Base-by-base conservation (phyloP, 2,797 vertebrate species). In the Emydoidea blandingii region DNA sequence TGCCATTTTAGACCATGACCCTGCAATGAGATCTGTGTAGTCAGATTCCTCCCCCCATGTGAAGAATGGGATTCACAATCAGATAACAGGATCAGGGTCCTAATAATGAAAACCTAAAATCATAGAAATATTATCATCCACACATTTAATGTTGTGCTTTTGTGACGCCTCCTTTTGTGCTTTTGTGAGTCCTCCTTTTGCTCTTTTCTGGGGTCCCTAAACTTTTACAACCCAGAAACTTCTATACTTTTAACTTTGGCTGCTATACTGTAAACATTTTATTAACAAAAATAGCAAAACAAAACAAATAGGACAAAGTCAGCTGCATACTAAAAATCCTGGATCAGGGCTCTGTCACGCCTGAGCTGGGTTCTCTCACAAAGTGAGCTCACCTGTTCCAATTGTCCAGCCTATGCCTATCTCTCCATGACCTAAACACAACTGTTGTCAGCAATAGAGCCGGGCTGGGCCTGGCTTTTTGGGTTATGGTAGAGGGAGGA, bases 1-100 rank as follows among this genome's bases (percentile, higher is more conserved):
- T 29, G 49, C 4, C 6, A 0, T 1, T 68, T 85, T 76, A 19
- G 59, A 29, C 49, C 82, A 79, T 4, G 0, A 2, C 12, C 10
- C 50, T 79, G 44, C 82, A 79, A 85, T 23, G 52, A 1, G 1
- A 54, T 11, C 15, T 29, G 7, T 12, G 41, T 15, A 12, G 7
- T 54, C 65, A 19, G 12, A 2, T 83, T 86, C 79, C 52, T 41
- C 27, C 41, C 52, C 23, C n/a, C 79, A 82, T 54, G 53, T 29
- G 47, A 57, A 27, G 1, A 49, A 47, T 25, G 50, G 50, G 50
- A 50, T 50, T 50, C 50, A 50, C 37, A 49, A 29, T 85, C 79
- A 16, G 27, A 62, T 6, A 29, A 29, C 50, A 50, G 50, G 50
- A 50, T 50, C 85, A 57, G 88, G 79, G 85, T n/a, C 31, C 62